These are phyloP conservation scores for Oligia strigilis DNA, from an alignment of 2,888 invertebrate genomes.

Conservation along the genomic window DNA sequence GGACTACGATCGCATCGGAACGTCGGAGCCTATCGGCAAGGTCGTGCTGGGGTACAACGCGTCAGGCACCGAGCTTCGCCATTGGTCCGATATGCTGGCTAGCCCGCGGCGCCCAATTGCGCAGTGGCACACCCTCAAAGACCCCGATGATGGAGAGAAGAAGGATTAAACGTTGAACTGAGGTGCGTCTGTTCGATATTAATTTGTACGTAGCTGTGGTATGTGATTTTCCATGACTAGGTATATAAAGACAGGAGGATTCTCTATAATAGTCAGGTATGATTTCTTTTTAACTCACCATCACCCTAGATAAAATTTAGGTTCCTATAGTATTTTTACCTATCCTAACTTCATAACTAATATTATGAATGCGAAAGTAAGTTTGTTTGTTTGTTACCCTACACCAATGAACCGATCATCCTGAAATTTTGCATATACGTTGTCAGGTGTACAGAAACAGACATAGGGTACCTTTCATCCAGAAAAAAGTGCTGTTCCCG, in stretches of 20 bases:
- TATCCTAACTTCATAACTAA: background rate
- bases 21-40: conserved; percentile 99
- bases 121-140: conserved; percentile 99
- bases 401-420: no score
- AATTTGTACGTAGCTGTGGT: background rate
- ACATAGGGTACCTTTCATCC: no score
- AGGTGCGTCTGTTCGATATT: conserved; percentile 65
- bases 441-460: no score
- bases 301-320: conserved; percentile 11
- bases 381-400: no score
- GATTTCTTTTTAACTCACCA: conserved; percentile 12
- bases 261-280: conserved; percentile 35
- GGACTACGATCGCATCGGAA: conserved; percentile 99
- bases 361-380: no score
- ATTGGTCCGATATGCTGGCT: conserved; percentile 99
- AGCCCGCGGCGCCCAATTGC: conserved; percentile 99
- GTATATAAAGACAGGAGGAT: conserved; percentile 2
- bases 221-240: conserved; percentile 23
- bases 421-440: no score
- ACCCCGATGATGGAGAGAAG: conserved; percentile 98
- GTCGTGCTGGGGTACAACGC: conserved; percentile 99
- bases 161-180: conserved; percentile 91
- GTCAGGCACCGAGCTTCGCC: conserved; percentile 99
- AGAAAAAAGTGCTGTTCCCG: no score
- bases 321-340: background rate